Percentiles rank a stretch among this genome's conserved stretches.
phyloP scores from a whole-genome alignment of 2,113 vertebrate species.

The Strix aluco region DNA sequence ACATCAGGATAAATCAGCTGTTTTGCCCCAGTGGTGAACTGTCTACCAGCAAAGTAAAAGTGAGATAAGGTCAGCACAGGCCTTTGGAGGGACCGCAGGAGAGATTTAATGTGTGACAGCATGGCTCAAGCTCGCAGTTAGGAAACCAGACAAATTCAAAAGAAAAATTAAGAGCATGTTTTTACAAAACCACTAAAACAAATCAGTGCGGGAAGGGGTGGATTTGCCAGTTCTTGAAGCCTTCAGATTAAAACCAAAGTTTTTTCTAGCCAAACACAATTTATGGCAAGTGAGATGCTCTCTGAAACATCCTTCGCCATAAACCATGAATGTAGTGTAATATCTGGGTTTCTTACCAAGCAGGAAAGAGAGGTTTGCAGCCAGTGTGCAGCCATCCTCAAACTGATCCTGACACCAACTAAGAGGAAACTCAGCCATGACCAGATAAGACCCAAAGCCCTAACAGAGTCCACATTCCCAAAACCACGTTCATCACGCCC shows the following conservation, averaged over 20 bases:
- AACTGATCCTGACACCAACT: not conserved
- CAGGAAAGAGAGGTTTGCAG: not conserved
- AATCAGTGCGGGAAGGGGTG: not conserved
- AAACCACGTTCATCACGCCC: not conserved
- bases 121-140: not conserved
- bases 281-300: not conserved
- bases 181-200: not conserved
- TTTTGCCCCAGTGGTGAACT: not conserved
- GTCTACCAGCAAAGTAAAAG: not conserved
- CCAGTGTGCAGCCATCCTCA: not conserved
- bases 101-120: conserved; percentile 39
- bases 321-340: not conserved
- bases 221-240: not conserved
- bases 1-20: conserved; percentile 11
- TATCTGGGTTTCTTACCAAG: not conserved
- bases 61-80: conserved; percentile 27
- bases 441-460: not conserved
- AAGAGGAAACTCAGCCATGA: not conserved
- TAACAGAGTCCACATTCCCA: not conserved
- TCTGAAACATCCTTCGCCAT: not conserved
- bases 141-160: not conserved
- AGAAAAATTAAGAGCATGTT: not conserved
- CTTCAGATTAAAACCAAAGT: not conserved
- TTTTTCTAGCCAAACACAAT: not conserved
- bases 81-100: not conserved